phyloP scores from a whole-genome alignment of 2,113 vertebrate species.

The Forbesichthys agassizii region DNA sequence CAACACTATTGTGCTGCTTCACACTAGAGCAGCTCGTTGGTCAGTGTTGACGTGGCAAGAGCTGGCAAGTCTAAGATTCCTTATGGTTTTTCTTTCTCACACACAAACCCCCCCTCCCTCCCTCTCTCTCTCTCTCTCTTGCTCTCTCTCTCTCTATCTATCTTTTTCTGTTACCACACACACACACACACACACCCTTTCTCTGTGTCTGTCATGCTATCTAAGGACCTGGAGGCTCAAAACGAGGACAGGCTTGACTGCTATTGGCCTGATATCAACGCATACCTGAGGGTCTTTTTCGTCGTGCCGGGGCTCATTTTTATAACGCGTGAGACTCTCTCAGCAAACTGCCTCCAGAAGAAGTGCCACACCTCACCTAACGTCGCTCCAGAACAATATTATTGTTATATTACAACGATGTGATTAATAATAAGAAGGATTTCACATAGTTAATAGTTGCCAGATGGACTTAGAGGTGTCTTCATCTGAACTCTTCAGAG shows the following conservation, averaged over 20 bases:
- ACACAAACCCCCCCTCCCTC: constrained; percentile 16
- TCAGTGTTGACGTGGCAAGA: constrained; percentile 37
- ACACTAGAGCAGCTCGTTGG: constrained; percentile 17
- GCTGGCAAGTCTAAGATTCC: constrained; percentile 34
- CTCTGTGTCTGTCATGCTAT: constrained; percentile 42
- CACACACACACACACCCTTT: constrained; percentile 9
- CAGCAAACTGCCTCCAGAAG: constrained; percentile 34
- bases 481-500: too few relatives aligned
- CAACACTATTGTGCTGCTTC: constrained; percentile 20
- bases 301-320: constrained; percentile 66
- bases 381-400: neutral
- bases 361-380: constrained; percentile 34
- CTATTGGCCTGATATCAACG: constrained; percentile 61
- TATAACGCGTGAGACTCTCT: constrained; percentile 54
- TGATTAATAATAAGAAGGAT: neutral
- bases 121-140: neutral
- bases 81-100: constrained; percentile 33
- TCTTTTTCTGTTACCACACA: constrained; percentile 4
- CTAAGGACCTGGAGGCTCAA: constrained; percentile 58
- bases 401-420: neutral
- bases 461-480: too few relatives aligned
- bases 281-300: constrained; percentile 61
- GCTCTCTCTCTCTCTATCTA: constrained; percentile 26
- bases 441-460: too few relatives aligned
- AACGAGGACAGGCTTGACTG: constrained; percentile 68